Evolutionary conservation across 1,140 invertebrate species (phyloP), one percentile per base, ranked within the genome.

Genomic region (Temnothorax longispinosus): DNA sequence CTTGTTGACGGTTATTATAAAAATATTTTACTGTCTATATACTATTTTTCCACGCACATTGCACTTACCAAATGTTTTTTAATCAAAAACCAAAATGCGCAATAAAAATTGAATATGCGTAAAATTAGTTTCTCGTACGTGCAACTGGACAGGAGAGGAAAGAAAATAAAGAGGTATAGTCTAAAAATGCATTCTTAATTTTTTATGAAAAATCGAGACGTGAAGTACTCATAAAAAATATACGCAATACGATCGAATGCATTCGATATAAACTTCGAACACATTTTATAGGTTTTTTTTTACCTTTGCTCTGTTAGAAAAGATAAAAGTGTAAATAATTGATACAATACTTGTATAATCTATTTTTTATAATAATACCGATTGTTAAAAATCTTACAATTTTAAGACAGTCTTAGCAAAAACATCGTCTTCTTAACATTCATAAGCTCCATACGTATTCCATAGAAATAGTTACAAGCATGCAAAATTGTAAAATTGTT

Each of bases 211-310:
- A 47, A 82, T 35, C 3, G 15, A 6, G 3, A 54, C 1, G 11
- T 18, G 6, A 2, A 15, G 2, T 15, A 85, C 13, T 76, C 21
- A 52, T 84, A 85, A 27, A 76, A 85, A 85, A 85, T 85, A 65
- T 76, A 27, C 10, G 8, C 38, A 75, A 44, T 54, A 44, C 3
- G n/a, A 77, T 64, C 56, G 0, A 76, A 64, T 6, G 2, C 10
- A 56, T 47, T 81, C 13, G 41, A 47, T 32, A 11, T 58, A 7
- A 18, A 18, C 27, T 27, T 27, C 27, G 27, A 27, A 27, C 27
- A 38, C 32, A 38, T 71, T 47, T 50, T 50, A 69, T 38, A 64
- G 35, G 11, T 18, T 10, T 47, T 74, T 2, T 21, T 8, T 6
- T 58, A 41, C 7, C 15, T 58, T 58, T 44, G 27, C 27, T 32